phyloP scores from a whole-genome alignment of 2,888 invertebrate genomes.

The Oscheius sp. region DNA sequence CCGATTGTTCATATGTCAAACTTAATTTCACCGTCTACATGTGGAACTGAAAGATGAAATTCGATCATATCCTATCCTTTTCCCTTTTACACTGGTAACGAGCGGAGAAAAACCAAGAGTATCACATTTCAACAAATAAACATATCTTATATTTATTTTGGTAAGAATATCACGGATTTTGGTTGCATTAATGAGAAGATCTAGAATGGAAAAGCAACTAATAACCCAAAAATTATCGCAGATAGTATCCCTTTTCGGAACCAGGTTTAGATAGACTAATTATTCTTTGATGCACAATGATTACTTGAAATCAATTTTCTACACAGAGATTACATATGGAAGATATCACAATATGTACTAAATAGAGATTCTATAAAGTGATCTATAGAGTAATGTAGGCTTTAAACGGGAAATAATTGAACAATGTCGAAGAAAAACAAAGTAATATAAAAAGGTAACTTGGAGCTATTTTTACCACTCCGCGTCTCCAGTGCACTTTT shows the following conservation, averaged over 20 bases:
- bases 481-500: constrained; percentile 97
- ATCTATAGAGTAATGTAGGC: not conserved
- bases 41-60: no score
- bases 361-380: not conserved
- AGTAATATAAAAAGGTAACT: not conserved
- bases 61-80: no score
- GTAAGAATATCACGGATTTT: no score
- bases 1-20: no score
- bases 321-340: no score
- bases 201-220: not conserved
- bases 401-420: not conserved
- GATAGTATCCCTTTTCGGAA: not conserved
- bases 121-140: no score
- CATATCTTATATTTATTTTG: no score
- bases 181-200: no score
- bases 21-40: no score
- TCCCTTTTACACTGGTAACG: no score
- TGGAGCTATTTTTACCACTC: constrained; percentile 81
- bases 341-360: not conserved
- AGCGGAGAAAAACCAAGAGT: no score
- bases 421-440: not conserved
- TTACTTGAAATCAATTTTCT: not conserved
- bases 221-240: not conserved
- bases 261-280: not conserved
- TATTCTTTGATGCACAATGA: not conserved